Conservation (phyloP, 2,888 invertebrate species). For the Sceliomorpha sp. region DNA sequence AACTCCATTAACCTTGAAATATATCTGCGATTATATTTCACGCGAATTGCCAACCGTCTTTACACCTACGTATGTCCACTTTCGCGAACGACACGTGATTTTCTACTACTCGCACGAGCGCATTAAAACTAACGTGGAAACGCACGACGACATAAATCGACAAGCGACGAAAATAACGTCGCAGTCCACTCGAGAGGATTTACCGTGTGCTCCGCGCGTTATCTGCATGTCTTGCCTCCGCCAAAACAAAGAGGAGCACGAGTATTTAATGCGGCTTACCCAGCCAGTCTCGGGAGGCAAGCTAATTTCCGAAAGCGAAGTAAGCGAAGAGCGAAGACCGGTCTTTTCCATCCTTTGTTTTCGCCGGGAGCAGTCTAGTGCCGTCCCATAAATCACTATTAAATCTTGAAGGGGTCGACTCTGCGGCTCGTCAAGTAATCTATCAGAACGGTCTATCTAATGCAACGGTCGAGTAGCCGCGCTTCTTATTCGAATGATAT, state of each 20-base stretch:
- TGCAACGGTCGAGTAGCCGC: constrained; percentile 66
- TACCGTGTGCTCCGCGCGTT: neutral
- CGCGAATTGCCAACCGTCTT: too few species aligned
- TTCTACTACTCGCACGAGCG: too few species aligned
- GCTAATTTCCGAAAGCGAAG: constrained; percentile 54
- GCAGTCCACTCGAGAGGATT: constrained; percentile 49
- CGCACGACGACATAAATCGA: too few species aligned
- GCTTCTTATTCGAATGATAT: constrained; percentile 55
- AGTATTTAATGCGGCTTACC: constrained; percentile 39
- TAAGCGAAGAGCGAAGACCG: constrained; percentile 13
- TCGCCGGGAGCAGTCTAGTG: constrained; percentile 34
- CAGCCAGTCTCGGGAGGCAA: constrained; percentile 20
- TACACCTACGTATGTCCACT: too few species aligned
- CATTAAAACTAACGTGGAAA: too few species aligned
- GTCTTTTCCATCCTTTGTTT: constrained; percentile 40
- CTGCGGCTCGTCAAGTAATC: constrained; percentile 71
- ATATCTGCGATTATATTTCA: too few species aligned
- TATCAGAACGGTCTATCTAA: constrained; percentile 68
- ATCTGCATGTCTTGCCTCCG: constrained; percentile 10
- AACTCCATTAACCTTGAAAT: too few species aligned
- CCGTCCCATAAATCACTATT: constrained; percentile 72
- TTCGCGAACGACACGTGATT: too few species aligned
- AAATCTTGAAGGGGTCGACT: constrained; percentile 71
- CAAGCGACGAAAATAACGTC: constrained; percentile 44
- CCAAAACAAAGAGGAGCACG: constrained; percentile 35